These are phyloP conservation scores for Drosophila sproati DNA, from an alignment of 1,140 invertebrate genomes.

Conservation along the genomic window DNA sequence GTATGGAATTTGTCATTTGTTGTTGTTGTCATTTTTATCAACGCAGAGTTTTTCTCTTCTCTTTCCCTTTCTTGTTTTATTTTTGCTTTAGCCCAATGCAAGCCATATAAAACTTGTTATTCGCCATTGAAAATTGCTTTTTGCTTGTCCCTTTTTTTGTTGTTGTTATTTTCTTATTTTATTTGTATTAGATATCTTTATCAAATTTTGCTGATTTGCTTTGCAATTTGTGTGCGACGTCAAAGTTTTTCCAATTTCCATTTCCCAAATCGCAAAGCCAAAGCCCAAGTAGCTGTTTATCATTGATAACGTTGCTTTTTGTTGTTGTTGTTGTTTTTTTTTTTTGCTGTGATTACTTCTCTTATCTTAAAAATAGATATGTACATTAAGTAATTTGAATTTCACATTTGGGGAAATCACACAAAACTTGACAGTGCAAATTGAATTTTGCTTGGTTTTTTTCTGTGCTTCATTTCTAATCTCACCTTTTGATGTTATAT, in stretches of 20 bases:
- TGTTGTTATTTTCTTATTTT: conserved; percentile 6
- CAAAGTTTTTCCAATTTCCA: conserved; percentile 1
- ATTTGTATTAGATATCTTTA: conserved; percentile 21
- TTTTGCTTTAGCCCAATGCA: conserved; percentile 39
- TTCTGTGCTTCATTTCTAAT: neutral
- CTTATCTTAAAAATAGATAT: neutral
- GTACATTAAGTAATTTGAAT: neutral
- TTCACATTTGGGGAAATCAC: neutral
- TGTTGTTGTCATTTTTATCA: conserved; percentile 60
- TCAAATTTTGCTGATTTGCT: conserved; percentile 33
- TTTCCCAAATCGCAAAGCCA: neutral
- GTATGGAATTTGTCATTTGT: conserved; percentile 36
- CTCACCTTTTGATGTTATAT: neutral
- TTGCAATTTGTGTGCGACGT: neutral
- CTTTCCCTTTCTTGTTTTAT: neutral
- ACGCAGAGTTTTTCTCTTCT: conserved; percentile 35
- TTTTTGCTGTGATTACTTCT: neutral
- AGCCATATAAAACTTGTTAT: conserved; percentile 56
- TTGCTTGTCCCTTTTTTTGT: conserved; percentile 15
- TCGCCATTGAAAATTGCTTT: conserved; percentile 50
- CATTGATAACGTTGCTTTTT: conserved; percentile 1
- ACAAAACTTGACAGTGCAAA: neutral
- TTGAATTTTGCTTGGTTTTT: neutral
- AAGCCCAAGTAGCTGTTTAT: neutral
- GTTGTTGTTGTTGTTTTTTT: neutral